Conservation (phyloP, 2,797 vertebrate species). For the Danio kyathit region DNA sequence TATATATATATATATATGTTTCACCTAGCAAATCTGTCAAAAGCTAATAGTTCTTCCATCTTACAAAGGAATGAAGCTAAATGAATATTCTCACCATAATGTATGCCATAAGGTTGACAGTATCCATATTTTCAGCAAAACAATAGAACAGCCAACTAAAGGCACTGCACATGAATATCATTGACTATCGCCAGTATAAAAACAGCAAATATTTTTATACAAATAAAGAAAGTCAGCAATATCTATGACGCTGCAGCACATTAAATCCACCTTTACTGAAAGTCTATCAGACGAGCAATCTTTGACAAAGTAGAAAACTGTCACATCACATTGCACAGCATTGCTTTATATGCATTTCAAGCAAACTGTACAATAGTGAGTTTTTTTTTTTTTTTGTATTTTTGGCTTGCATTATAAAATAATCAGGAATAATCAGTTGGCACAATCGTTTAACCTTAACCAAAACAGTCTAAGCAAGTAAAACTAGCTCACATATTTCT, state of each 20-base stretch:
- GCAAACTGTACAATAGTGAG: background rate
- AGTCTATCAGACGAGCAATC: slow-evolving; percentile 52
- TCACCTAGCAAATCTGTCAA: background rate
- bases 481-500: background rate
- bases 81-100: background rate
- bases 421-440: background rate
- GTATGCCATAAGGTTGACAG: slow-evolving; percentile 15
- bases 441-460: background rate
- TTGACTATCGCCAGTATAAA: slow-evolving; percentile 53
- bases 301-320: slow-evolving; percentile 44
- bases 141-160: slow-evolving; percentile 41
- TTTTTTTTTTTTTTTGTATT: too few species aligned
- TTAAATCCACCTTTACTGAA: slow-evolving; percentile 45
- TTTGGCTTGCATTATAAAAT: background rate
- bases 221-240: slow-evolving; percentile 60
- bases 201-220: slow-evolving; percentile 51
- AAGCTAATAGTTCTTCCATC: background rate
- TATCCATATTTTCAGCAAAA: slow-evolving; percentile 46
- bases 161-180: slow-evolving; percentile 59
- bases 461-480: background rate
- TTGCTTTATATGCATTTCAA: background rate
- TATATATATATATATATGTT: background rate
- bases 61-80: background rate
- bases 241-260: slow-evolving; percentile 55
- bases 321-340: slow-evolving; percentile 1